Base-by-base conservation (phyloP, 2,888 invertebrate species). In the Crocallis elinguaria region DNA sequence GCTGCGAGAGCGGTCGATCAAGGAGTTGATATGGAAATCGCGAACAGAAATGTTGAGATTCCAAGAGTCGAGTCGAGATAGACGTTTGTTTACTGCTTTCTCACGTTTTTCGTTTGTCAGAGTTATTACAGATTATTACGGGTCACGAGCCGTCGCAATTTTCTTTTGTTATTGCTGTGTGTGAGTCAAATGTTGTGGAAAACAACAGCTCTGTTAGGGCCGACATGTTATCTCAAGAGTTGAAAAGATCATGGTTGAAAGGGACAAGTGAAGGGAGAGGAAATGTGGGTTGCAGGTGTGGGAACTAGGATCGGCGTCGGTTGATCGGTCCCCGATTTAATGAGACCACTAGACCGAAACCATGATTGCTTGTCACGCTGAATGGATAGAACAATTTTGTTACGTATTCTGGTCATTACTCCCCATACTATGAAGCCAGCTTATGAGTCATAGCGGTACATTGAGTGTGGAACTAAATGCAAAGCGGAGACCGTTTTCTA, bases 341-440 rank as follows among this genome's bases (percentile, higher is more conserved):
- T 53, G 65, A 55, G 58, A 49, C 50, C 69, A 68, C 41, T 62
- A 68, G 71, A 75, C 73, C 78, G 69, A 64, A 64, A 69, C 74
- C 55, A 66, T 60, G 63, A 64, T 46, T 59, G 65, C 50, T 62
- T 64, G 66, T 66, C 64, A 66, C 69, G 67, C 61, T 62, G 50
- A 62, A 67, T 66, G 68, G 70, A 71, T 69, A 57, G 66, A 68
- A 62, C 67, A 66, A 69, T 69, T 67, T 55, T 48, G 72, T 74
- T 72, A 71, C 67, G 67, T 73, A 72, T 67, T 66, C 61, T 66
- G 62, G 64, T 65, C 66, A 64, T 72, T 69, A 71, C 70, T 43
- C 54, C 29, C 46, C 38, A 49, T 38, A 38, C 48, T 43, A 43
- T 29, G 33, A 45, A 49, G 51, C 41, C 19, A 33, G 39, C 27